Evolutionary conservation across 2,113 vertebrate genomes (phyloP).

Genomic region (Halcyon senegalensis): DNA sequence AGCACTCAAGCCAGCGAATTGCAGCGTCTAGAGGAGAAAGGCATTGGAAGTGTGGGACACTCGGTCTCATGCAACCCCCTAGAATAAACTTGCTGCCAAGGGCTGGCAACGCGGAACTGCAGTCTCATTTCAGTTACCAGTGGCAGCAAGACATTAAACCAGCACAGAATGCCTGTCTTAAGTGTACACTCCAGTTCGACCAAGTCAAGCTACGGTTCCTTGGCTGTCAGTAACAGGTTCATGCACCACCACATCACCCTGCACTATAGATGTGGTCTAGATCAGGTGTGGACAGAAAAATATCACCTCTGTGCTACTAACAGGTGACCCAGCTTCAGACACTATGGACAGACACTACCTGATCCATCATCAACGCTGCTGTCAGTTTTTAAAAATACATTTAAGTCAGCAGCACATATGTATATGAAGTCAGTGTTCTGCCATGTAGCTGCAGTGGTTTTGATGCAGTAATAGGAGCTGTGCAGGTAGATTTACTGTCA

Average conservation of each 20-base stretch:
- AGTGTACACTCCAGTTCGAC: accelerated
- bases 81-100: accelerated
- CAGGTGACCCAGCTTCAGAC: not conserved
- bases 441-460: not conserved
- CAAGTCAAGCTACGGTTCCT: not conserved
- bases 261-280: not conserved
- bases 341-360: accelerated
- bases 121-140: not conserved
- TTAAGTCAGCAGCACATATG: not conserved
- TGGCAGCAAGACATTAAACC: not conserved
- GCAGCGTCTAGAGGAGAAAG: not conserved
- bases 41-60: not conserved
- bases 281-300: not conserved
- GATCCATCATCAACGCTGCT: not conserved
- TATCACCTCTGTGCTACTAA: not conserved
- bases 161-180: accelerated
- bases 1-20: accelerated
- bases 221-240: accelerated
- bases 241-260: accelerated
- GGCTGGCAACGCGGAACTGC: accelerated
- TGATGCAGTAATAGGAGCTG: not conserved
- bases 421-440: not conserved
- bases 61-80: accelerated
- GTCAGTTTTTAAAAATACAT: not conserved
- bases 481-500: not conserved